Base-by-base conservation (phyloP, 2,888 invertebrate genomes). In the Aricia artaxerxes region DNA sequence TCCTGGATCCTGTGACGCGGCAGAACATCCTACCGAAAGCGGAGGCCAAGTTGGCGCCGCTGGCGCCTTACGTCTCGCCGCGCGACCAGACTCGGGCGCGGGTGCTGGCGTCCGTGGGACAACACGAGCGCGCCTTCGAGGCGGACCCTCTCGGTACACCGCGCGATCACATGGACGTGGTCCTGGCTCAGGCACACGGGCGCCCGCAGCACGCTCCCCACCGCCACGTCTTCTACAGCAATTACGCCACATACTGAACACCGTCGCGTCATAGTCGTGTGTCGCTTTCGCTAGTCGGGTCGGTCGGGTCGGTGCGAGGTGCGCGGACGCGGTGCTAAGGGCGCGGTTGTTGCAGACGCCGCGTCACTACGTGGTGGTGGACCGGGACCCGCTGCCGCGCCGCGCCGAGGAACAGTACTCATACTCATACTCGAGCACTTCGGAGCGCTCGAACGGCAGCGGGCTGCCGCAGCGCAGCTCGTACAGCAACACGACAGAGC, bases 311-410 rank as follows among this genome's bases (percentile, higher is more conserved):
- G 84, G 85, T 84, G 86, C 84, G 85, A 84, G 85, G 86, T 84
- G 86, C 86, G 85, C 86, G 87, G 86, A 83, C 79, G 78, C 82
- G 84, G 82, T 81, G 84, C 85, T 86, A 86, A 91, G 89, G 88
- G 90, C 90, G 88, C 89, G 91, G 95, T 95, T 95, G 94, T 95
- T 96, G 94, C 96, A 98, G 98, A 97, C 97, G 95, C 97, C 97
- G 95, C 97, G 98, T 87, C 97, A 98, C 92, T 97, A 97, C 95
- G 97, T 97, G 95, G 96, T 97, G 94, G 97, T 97, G 91, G 96
- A 96, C 92, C 97, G 97, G 90, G 96, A 96, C 86, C 96, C 96
- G 87, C 93, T 95, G 88, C 95, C 95, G 86, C 95, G 96, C 80
- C 95, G 96, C 89, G 96, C 97, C 85, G 97, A 97, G 91, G 96